phyloP scores from a whole-genome alignment of 64 coral and sea anemone species.

The Actinia equina region DNA sequence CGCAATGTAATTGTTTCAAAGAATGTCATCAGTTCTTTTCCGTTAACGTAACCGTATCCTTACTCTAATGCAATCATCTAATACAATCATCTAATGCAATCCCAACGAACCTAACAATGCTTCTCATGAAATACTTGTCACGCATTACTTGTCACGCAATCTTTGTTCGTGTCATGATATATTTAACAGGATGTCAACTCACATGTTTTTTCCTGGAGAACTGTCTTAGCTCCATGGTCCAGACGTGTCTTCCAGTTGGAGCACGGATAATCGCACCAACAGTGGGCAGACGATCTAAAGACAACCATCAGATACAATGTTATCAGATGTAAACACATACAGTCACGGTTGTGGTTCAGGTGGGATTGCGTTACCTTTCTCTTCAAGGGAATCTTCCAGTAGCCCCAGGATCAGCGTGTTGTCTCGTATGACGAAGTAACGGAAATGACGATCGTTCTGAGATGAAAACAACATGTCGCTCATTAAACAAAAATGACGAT shows the following conservation, averaged over 20 bases:
- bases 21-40: too few relatives aligned
- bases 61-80: too few relatives aligned
- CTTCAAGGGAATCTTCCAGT: slow-evolving; percentile 62
- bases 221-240: slow-evolving; percentile 91
- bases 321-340: background rate
- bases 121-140: background rate
- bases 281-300: slow-evolving; percentile 58
- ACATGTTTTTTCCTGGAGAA: slow-evolving; percentile 85
- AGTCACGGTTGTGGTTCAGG: background rate
- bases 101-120: too few relatives aligned
- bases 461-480: background rate
- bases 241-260: slow-evolving; percentile 72
- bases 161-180: background rate
- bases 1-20: too few relatives aligned
- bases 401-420: slow-evolving; percentile 53
- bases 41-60: too few relatives aligned
- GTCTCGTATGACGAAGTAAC: slow-evolving; percentile 60
- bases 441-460: slow-evolving; percentile 36
- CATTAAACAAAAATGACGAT: background rate
- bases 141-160: background rate
- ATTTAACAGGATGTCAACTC: background rate
- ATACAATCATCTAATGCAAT: too few relatives aligned
- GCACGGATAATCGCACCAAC: slow-evolving; percentile 67
- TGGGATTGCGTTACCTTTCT: slow-evolving; percentile 5
- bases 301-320: background rate